These are phyloP conservation scores for Anhinga anhinga DNA, from an alignment of 2,113 vertebrate species.

Conservation along the genomic window DNA sequence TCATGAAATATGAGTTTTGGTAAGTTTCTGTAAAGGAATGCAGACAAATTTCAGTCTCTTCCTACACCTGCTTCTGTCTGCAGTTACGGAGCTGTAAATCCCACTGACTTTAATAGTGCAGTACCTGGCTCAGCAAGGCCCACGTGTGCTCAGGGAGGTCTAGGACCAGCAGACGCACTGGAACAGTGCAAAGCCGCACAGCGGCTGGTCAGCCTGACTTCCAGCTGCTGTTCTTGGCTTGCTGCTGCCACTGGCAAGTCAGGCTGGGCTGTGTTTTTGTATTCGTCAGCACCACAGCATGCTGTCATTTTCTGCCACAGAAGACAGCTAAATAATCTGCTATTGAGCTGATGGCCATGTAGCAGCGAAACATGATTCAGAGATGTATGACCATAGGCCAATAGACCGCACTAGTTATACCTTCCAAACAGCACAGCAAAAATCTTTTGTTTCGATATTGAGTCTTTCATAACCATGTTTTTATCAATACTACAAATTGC, in stretches of 20 bases:
- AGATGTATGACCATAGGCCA: not conserved
- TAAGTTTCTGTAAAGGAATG: not conserved
- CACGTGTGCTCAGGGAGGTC: accelerated
- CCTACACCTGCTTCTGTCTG: not conserved
- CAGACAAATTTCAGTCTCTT: not conserved
- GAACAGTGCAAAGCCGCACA: accelerated
- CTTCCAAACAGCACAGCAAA: slow-evolving; percentile 5
- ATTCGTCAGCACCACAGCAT: not conserved
- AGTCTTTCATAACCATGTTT: not conserved
- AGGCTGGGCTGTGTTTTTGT: not conserved
- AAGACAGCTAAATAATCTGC: not conserved
- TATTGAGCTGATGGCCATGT: not conserved
- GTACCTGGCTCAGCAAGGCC: not conserved
- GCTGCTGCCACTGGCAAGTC: not conserved
- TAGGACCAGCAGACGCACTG: accelerated
- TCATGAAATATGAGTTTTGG: accelerated
- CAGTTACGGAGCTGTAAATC: slow-evolving; percentile 9
- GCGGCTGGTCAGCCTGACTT: not conserved
- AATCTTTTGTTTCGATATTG: not conserved
- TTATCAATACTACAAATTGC: not conserved
- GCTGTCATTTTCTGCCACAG: not conserved
- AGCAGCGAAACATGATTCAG: not conserved
- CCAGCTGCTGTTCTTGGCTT: not conserved
- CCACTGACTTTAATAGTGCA: not conserved
- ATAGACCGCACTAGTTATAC: not conserved